A percentile compares a stretch with the other conserved stretches of the same genome.
Conservation (phyloP, 2,797 vertebrate species). For the Lophius americanus region DNA sequence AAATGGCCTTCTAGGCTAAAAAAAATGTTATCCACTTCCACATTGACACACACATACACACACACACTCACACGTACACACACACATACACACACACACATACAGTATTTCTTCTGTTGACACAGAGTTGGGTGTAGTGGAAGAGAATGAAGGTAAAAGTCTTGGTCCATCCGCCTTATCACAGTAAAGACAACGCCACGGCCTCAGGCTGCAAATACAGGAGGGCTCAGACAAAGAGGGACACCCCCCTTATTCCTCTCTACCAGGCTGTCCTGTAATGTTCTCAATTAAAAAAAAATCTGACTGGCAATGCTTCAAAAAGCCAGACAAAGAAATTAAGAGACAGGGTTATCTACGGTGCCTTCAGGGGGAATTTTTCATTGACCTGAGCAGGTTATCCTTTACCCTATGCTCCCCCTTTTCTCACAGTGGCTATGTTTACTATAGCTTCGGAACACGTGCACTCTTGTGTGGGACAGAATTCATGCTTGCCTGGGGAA, state of each 20-base stretch:
- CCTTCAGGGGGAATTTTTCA: too few relatives aligned
- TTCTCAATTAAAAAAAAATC: conserved; percentile 39
- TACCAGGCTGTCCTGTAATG: conserved; percentile 18
- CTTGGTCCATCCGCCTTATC: conserved; percentile 21
- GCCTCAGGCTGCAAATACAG: conserved; percentile 66
- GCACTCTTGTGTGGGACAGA: neutral
- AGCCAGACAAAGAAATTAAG: too few relatives aligned
- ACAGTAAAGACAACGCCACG: conserved; percentile 47
- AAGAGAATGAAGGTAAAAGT: conserved; percentile 34
- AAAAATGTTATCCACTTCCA: conserved; percentile 16
- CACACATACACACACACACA: neutral
- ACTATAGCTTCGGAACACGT: too few relatives aligned
- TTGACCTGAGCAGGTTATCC: too few relatives aligned
- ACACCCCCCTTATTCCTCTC: conserved; percentile 29
- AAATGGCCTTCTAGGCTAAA: conserved; percentile 5
- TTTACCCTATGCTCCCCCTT: too few relatives aligned
- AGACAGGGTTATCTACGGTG: too few relatives aligned
- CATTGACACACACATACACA: neutral
- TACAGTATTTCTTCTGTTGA: conserved; percentile 31
- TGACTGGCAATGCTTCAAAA: conserved; percentile 24
- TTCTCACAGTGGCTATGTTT: too few relatives aligned
- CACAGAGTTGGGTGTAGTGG: conserved; percentile 34
- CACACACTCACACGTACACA: conserved; percentile 1
- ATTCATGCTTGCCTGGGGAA: conserved; percentile 11
- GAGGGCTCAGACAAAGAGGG: conserved; percentile 63